These are phyloP conservation scores for Hoplias malabaricus DNA, from an alignment of 2,113 vertebrate genomes.

Conservation along the genomic window DNA sequence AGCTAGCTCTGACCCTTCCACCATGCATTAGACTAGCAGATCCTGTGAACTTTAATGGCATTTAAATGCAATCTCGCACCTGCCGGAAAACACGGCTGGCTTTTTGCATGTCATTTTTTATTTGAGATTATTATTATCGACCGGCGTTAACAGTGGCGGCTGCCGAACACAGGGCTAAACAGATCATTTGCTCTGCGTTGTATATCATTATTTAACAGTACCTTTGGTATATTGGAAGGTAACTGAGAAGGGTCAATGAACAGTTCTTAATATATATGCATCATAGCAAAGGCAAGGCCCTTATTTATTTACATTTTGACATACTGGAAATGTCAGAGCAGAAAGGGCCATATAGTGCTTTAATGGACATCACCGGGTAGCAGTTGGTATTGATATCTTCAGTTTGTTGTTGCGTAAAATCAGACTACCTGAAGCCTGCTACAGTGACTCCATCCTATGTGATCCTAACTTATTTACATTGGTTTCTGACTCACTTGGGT, in stretches of 20 bases:
- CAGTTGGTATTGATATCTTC: neutral
- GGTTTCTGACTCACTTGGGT: too few species aligned
- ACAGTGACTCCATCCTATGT: neutral
- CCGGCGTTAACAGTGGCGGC: neutral
- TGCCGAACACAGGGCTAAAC: constrained; percentile 1
- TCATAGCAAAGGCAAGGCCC: neutral
- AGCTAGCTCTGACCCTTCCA: constrained; percentile 24
- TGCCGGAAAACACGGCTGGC: constrained; percentile 43
- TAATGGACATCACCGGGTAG: neutral
- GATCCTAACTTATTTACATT: too few species aligned
- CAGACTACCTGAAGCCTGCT: neutral
- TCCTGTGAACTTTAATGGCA: constrained; percentile 58
- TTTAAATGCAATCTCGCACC: constrained; percentile 57
- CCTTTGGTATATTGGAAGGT: constrained; percentile 15
- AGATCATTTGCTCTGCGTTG: constrained; percentile 38
- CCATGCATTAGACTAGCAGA: constrained; percentile 45
- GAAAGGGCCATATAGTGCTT: neutral
- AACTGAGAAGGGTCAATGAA: constrained; percentile 12
- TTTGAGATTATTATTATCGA: constrained; percentile 53
- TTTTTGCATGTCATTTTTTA: constrained; percentile 51
- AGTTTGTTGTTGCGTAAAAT: neutral
- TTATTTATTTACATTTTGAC: constrained; percentile 41
- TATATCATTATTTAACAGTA: constrained; percentile 38
- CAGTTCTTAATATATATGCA: constrained; percentile 23
- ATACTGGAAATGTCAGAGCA: constrained; percentile 34